Conservation (phyloP, 2,797 vertebrate genomes). For the Rhabdophis nuchalis region DNA sequence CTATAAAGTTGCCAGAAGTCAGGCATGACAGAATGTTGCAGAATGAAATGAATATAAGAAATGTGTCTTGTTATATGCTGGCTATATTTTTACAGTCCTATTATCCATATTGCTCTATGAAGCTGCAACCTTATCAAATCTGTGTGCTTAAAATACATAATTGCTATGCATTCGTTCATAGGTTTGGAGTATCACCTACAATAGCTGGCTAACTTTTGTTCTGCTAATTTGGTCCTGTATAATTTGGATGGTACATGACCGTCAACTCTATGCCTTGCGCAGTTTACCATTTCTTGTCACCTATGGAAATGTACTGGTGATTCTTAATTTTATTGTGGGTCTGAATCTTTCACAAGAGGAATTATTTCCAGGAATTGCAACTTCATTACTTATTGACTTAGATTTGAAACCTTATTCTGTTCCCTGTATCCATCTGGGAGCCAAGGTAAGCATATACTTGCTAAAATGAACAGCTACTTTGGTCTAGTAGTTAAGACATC, state of each 20-base stretch:
- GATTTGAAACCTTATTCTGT: constrained; percentile 71
- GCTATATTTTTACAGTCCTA: not conserved
- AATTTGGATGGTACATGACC: constrained; percentile 75
- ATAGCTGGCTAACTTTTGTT: constrained; percentile 76
- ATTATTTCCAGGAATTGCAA: constrained; percentile 70
- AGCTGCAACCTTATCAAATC: not conserved
- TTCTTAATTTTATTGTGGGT: constrained; percentile 72
- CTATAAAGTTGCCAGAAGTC: not conserved
- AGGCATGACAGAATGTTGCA: not conserved
- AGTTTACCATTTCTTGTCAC: constrained; percentile 82
- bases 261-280: constrained; percentile 74
- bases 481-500: not conserved
- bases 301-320: constrained; percentile 76
- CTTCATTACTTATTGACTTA: constrained; percentile 73
- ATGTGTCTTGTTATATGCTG: not conserved
- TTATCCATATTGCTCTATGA: not conserved
- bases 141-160: not conserved
- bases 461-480: not conserved
- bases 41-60: not conserved
- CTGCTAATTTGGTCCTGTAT: constrained; percentile 80
- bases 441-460: constrained; percentile 60
- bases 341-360: constrained; percentile 72
- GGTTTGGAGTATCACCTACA: constrained; percentile 78
- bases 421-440: constrained; percentile 74
- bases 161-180: constrained; percentile 23